Evolutionary conservation across 2,888 invertebrate genomes (phyloP).

Genomic region (Ornithoptera priamus): DNA sequence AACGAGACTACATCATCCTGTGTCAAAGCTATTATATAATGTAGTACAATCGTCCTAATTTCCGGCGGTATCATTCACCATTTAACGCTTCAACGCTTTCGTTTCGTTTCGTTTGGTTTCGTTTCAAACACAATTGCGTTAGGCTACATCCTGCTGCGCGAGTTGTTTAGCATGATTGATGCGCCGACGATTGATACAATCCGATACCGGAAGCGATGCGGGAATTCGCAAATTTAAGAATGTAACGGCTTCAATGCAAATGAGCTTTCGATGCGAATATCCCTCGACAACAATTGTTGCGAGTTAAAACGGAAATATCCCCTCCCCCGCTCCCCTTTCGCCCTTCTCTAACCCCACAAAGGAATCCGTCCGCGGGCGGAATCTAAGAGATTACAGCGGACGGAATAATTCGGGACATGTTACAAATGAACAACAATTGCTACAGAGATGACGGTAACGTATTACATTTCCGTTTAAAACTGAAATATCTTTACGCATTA

Average conservation of each 20-base stretch:
- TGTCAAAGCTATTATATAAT: no score
- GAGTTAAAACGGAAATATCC: slow-evolving; percentile 2
- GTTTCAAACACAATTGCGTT: no score
- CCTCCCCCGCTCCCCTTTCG: neutral
- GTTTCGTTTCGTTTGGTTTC: no score
- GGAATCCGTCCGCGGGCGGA: neutral
- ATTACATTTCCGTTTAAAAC: no score
- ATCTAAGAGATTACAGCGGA: slow-evolving; percentile 3
- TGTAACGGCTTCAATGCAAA: slow-evolving; percentile 12
- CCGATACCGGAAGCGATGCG: neutral
- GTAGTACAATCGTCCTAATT: no score
- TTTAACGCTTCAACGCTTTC: no score
- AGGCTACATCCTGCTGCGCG: neutral
- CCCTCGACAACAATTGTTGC: slow-evolving; percentile 8
- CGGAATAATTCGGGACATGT: no score
- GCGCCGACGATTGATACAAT: slow-evolving; percentile 14
- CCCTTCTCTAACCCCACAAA: neutral
- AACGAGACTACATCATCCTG: no score
- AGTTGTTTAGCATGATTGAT: slow-evolving; percentile 19
- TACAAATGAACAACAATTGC: no score
- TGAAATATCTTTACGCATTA: no score
- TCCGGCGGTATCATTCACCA: no score
- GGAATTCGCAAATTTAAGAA: slow-evolving; percentile 6
- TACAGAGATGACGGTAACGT: no score
- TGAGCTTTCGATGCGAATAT: slow-evolving; percentile 2